phyloP scores from a whole-genome alignment of 2,113 vertebrate genomes.

The Chaetodon trifascialis region DNA sequence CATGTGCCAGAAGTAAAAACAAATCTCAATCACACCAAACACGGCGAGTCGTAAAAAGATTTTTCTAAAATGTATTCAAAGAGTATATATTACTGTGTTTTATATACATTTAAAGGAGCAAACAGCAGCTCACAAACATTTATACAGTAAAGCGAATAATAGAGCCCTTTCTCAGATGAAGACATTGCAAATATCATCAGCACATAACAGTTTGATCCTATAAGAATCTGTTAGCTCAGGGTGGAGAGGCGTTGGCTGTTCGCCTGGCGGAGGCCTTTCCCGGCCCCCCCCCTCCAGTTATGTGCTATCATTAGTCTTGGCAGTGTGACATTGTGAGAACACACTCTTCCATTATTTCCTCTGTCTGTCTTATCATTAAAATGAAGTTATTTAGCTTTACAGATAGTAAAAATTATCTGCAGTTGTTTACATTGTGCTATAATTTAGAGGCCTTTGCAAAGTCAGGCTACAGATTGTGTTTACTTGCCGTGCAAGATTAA shows the following conservation, averaged over 20 bases:
- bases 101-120: slow-evolving; percentile 23
- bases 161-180: background rate
- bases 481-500: background rate
- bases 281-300: background rate
- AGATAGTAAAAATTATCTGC: background rate
- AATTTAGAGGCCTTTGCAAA: background rate
- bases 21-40: background rate
- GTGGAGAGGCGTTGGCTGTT: slow-evolving; percentile 2
- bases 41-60: background rate
- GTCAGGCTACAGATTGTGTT: background rate
- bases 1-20: background rate
- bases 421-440: background rate
- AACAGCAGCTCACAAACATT: background rate
- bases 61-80: background rate
- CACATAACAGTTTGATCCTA: slow-evolving; percentile 34
- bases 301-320: slow-evolving; percentile 9
- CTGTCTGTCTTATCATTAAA: background rate
- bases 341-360: background rate
- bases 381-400: background rate
- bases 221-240: background rate
- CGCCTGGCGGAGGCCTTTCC: slow-evolving; percentile 7
- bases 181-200: slow-evolving; percentile 9
- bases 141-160: background rate
- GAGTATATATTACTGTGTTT: slow-evolving; percentile 28
- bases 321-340: slow-evolving; percentile 8